Evolutionary conservation across 2,888 invertebrate genomes (phyloP), one percentile per base, ranked within the genome.

Genomic region (Amphimallon solstitiale): DNA sequence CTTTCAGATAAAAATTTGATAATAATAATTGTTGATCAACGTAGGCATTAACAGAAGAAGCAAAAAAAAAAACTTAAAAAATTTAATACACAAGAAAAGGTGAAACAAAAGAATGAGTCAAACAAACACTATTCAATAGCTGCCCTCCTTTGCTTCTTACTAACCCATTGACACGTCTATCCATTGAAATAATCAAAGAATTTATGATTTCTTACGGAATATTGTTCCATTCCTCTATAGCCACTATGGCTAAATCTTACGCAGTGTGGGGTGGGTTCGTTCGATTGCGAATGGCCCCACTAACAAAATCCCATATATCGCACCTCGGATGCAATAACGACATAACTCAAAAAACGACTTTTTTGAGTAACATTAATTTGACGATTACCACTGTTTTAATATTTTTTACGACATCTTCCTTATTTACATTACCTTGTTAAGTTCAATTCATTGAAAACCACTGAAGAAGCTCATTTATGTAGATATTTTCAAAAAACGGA

Each of bases 171-270:
- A 21, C 49, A 49, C n/a, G 17, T 19, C 43, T 9, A 49, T 49
- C 19, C 1, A 49, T 49, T 49, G 19, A 21, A 49, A 49, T 21
- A 49, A 17, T 49, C 7, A 49, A 49, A 1, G 9, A 49, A 49
- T 49, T 49, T 49, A 49, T 49, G 49, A 49, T 7, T 49, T 49
- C 43, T 43, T 43, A 2, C 43, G 43, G 43, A 43, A 43, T 43
- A 43, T 43, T 43, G 43, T 43, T 43, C 49, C 49, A 49, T 49
- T n/a, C 49, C 49, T 49, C 49, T 49, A 49, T 49, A 19, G 17
- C 49, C 17, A 21, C 49, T 15, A 49, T 21, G 9, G 49, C 17
- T 49, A 49, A 49, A 2, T 49, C 49, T 49, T 49, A 9, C 7
- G 7, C 14, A n/a, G 19, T 19, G 17, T 49, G 49, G 7, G 19